phyloP scores from a whole-genome alignment of 53 echinoderm and acorn worm genomes.

The Arbacia lixula region DNA sequence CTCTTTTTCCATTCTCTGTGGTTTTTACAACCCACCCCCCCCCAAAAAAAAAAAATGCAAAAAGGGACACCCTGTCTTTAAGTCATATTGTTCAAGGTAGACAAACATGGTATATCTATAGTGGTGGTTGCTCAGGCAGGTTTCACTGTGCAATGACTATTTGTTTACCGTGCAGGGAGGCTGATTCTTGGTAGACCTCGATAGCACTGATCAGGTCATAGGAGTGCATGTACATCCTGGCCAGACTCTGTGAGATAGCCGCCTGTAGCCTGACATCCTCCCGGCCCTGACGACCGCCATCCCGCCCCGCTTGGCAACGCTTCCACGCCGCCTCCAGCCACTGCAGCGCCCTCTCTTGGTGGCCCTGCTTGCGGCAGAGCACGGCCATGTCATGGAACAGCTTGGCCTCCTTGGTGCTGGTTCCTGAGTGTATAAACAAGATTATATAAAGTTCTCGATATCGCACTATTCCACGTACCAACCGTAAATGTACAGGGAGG shows the following conservation, averaged over 20 bases:
- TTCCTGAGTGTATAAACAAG: no score
- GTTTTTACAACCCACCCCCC: no score
- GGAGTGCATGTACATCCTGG: slow-evolving; percentile 55
- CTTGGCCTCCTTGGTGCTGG: slow-evolving; percentile 55
- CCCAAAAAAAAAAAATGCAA: no score
- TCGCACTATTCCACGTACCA: no score
- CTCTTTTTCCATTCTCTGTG: no score
- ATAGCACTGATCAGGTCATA: slow-evolving; percentile 62
- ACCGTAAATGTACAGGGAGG: no score
- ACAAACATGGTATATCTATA: no score
- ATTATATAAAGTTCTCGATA: no score
- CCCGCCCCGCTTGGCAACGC: not conserved
- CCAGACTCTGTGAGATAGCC: slow-evolving; percentile 56
- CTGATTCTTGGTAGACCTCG: slow-evolving; percentile 56
- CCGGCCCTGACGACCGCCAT: not conserved
- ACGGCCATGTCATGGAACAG: slow-evolving; percentile 67
- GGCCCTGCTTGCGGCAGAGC: slow-evolving; percentile 57
- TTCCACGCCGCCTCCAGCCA: slow-evolving; percentile 60
- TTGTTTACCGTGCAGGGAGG: slow-evolving; percentile 61
- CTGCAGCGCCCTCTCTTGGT: slow-evolving; percentile 31
- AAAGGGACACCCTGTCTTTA: no score
- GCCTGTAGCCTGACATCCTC: slow-evolving; percentile 60
- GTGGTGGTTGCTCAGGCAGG: no score
- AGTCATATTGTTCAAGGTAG: no score
- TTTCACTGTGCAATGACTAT: no score